Base-by-base conservation (phyloP, 2,888 invertebrate genomes). In the Agrochola circellaris region DNA sequence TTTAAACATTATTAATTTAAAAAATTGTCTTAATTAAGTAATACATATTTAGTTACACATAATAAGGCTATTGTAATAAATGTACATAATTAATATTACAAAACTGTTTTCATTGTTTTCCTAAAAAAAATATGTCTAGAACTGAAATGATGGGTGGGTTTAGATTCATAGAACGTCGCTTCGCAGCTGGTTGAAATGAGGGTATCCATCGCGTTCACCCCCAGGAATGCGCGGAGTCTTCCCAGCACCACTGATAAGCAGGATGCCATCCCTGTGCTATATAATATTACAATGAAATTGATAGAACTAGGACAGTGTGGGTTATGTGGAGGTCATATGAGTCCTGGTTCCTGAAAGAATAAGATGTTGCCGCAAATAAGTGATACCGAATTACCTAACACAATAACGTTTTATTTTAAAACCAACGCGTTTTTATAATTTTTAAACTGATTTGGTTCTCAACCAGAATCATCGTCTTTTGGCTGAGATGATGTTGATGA, bases 221-320 rank as follows among this genome's bases (percentile, higher is more conserved):
- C 98, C 0, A 97, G 90, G 88, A 98, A 97, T 0, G 98, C 98
- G 38, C 97, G 97, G 23, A 97, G 92, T 75, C 98, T 95, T 5
- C 98, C 98, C 76, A 97, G 92, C 94, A 97, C 97, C 85, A 97
- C 97, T 3, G 97, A 97, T 45, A 97, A 92, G 83, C 97, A 98
- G 3, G 98, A 97, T 0, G 97, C 97, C 93, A 97, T 97, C 0
- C 97, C 98, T 86, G 97, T 97, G 91, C 3, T 86, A 88, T 38
- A 62, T 68, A 67, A 68, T 11, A n/a, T 54, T 5, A 58, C 6
- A n/a, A 64, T 15, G 15, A 64, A 64, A 56, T 56, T 56, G 11
- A 56, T 56, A 56, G 11, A 11, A 23, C 20, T 8, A 51, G 51
- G 23, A 54, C 23, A 54, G 23, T 54, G 23, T 26, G 26, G 56